These are phyloP conservation scores for Leucopsar rothschildi DNA, from an alignment of 2,113 vertebrate genomes.

Conservation along the genomic window DNA sequence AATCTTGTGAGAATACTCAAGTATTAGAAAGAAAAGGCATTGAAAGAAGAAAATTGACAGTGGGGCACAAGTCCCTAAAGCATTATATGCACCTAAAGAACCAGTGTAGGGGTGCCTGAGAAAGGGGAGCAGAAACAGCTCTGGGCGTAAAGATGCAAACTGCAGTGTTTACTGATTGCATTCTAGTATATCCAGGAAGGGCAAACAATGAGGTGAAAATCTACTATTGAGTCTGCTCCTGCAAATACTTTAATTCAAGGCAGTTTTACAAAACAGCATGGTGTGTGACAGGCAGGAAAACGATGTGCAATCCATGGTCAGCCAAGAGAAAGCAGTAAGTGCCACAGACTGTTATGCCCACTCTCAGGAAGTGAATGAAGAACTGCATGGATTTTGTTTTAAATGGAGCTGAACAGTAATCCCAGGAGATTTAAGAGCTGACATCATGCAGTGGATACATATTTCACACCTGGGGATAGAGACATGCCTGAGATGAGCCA, in stretches of 20 bases:
- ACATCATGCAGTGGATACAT: slow-evolving; percentile 28
- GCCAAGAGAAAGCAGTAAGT: background rate
- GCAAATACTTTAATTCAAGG: background rate
- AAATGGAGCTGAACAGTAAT: slow-evolving; percentile 47
- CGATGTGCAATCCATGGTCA: background rate
- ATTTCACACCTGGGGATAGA: slow-evolving; percentile 54
- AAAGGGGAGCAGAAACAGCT: background rate
- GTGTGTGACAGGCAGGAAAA: background rate
- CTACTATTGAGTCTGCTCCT: background rate
- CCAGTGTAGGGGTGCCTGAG: accelerated
- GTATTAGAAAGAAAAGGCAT: background rate
- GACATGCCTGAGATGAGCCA: slow-evolving; percentile 57
- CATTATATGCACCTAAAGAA: background rate
- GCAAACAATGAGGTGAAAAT: background rate
- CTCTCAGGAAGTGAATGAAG: background rate
- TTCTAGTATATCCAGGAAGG: background rate
- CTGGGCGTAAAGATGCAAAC: background rate
- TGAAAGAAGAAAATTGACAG: background rate
- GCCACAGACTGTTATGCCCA: background rate
- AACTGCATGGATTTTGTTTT: slow-evolving; percentile 4
- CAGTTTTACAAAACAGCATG: background rate
- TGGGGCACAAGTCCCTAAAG: background rate
- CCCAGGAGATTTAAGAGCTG: slow-evolving; percentile 25
- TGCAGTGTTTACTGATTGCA: background rate
- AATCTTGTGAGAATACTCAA: background rate